A percentile compares a stretch with the other conserved stretches of the same genome.
Conservation (phyloP, 2,797 vertebrate genomes). For the Xenopus petersii region DNA sequence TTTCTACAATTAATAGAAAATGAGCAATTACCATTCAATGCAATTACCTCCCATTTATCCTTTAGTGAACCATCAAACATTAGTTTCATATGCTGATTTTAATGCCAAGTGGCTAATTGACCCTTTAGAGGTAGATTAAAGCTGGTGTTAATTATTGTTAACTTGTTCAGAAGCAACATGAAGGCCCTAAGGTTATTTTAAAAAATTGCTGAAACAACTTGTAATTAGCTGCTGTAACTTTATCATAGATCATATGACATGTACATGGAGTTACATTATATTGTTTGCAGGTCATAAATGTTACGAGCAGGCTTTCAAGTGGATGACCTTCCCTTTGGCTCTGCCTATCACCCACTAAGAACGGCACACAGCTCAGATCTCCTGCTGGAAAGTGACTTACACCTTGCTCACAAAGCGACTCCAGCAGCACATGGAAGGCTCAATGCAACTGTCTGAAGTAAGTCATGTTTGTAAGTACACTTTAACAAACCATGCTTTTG, state of each 20-base stretch:
- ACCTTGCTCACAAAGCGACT: background rate
- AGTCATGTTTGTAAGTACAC: conserved; percentile 4
- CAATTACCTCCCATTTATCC: conserved; percentile 65
- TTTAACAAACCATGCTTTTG: background rate
- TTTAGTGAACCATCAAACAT: conserved; percentile 65
- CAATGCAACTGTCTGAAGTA: background rate
- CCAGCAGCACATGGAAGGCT: background rate
- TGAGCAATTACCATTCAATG: conserved; percentile 60
- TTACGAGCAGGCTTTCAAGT: background rate
- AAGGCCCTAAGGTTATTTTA: conserved; percentile 56
- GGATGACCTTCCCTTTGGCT: background rate
- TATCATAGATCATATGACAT: conserved; percentile 52
- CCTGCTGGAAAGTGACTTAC: background rate
- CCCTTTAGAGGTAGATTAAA: conserved; percentile 60
- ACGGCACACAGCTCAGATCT: background rate
- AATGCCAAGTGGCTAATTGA: conserved; percentile 62
- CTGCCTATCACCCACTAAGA: background rate
- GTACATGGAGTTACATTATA: background rate
- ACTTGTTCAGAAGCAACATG: conserved; percentile 50
- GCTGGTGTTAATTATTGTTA: conserved; percentile 72
- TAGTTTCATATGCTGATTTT: conserved; percentile 62
- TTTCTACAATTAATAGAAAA: conserved; percentile 56
- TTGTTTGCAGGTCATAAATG: conserved; percentile 9
- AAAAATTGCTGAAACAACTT: conserved; percentile 50
- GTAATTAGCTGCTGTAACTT: conserved; percentile 52